Percentiles rank a stretch among this genome's conserved stretches.
Conservation (phyloP, 2,113 vertebrate species). For the Smithornis capensis region DNA sequence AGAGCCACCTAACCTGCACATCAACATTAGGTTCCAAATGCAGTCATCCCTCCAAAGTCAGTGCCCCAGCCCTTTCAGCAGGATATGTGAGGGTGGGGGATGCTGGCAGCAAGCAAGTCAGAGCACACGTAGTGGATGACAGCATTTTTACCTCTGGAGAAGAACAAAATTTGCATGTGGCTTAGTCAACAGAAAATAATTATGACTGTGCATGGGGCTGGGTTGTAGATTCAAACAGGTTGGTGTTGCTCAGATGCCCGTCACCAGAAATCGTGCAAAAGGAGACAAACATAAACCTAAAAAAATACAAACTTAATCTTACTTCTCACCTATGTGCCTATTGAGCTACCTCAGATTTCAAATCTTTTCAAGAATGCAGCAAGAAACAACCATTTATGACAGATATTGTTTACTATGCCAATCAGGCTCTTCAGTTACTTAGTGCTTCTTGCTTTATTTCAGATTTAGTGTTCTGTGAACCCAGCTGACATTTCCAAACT, state of each 20-base stretch:
- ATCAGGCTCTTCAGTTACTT: not conserved
- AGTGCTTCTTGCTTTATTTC: not conserved
- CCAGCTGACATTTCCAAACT: not conserved
- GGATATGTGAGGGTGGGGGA: not conserved
- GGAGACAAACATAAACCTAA: not conserved
- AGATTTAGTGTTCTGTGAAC: not conserved
- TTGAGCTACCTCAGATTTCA: not conserved
- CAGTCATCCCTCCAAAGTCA: not conserved
- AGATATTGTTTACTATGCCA: not conserved
- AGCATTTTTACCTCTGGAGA: not conserved
- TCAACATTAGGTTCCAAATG: rapidly evolving
- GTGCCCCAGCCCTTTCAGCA: not conserved
- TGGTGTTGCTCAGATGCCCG: not conserved
- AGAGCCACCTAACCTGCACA: not conserved
- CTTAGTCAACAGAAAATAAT: not conserved
- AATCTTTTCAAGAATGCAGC: not conserved
- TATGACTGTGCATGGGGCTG: not conserved
- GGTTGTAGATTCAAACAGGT: not conserved
- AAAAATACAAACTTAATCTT: not conserved
- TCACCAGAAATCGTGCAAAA: not conserved
- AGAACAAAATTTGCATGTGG: not conserved
- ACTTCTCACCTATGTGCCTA: not conserved
- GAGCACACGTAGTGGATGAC: not conserved
- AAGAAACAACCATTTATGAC: not conserved
- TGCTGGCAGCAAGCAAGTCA: not conserved